Base-by-base conservation (phyloP, 2,113 vertebrate genomes). In the Lophotis ruficrista region DNA sequence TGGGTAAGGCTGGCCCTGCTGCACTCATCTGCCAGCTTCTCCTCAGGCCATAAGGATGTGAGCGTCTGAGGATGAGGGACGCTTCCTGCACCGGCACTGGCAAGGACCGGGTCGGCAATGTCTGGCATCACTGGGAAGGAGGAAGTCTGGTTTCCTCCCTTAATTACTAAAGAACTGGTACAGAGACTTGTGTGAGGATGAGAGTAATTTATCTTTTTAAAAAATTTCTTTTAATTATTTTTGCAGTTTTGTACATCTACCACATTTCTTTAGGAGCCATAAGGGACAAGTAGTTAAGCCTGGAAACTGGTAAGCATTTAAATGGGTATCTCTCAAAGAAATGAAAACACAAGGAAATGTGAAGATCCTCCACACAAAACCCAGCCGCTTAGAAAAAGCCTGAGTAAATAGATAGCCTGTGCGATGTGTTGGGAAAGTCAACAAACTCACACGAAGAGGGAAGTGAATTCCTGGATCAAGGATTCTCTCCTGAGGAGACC, bases 81-180 rank as follows among this genome's bases (percentile, higher is more conserved):
- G 3, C 90, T 98, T 97, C 97, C 97, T 96, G 94, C 83, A 7
- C 78, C 79, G 5, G 28, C 85, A 51, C 43, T 87, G 93, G 84
- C 35, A 31, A 93, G 81, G 90, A 45, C 92, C 4, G 2, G 48
- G 66, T 73, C 61, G 1, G 91, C 87, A 96, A 80, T 0, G 37
- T 96, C 96, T 96, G 95, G 94, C 73, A 70, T 83, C 65, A 60
- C 87, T 3, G 30, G 86, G 85, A 94, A 97, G 96, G 81, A 98
- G 96, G 98, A 98, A 98, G 94, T 94, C 95, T 98, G 81, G 79
- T 72, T 98, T 98, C 98, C 97, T 98, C 95, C 96, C 90, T 83
- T 95, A 91, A 94, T 96, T 96, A 87, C 94, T 71, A 86, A 86
- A 97, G 87, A 96, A 85, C 79, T 94, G 90, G 91, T 86, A 56